Evolutionary conservation across 2,797 vertebrate species (phyloP).

Genomic region (Lepus oiostolus): DNA sequence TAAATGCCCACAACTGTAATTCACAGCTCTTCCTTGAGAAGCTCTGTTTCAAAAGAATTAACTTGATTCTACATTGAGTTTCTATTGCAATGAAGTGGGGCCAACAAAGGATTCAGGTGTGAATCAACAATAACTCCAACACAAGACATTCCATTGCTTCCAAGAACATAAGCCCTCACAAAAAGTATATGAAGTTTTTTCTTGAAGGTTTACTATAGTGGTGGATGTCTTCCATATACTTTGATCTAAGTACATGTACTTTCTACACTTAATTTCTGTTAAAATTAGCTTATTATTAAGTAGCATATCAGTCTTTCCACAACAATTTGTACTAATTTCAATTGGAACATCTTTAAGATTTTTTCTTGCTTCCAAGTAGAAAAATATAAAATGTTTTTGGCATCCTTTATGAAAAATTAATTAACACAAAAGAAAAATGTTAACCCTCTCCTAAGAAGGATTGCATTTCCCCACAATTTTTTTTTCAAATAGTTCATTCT

Average conservation of each 20-base stretch:
- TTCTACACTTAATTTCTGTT: background rate
- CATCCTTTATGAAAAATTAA: slow-evolving; percentile 47
- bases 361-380: background rate
- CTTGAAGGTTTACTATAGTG: background rate
- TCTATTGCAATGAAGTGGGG: background rate
- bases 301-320: background rate
- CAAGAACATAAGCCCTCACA: background rate
- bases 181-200: background rate
- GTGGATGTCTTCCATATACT: background rate
- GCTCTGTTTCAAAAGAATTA: slow-evolving; percentile 42
- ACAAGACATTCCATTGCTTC: slow-evolving; percentile 15
- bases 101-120: background rate
- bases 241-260: background rate
- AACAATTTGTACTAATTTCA: background rate
- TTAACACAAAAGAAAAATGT: background rate
- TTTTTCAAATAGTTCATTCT: slow-evolving; percentile 15
- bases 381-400: slow-evolving; percentile 30
- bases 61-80: background rate
- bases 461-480: background rate
- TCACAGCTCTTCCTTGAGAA: background rate
- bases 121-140: background rate
- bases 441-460: background rate
- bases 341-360: background rate
- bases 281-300: slow-evolving; percentile 22
- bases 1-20: background rate